A percentile compares a stretch with the other conserved stretches of the same genome.
phyloP scores from a whole-genome alignment of 2,888 invertebrate genomes.

The Platerodrilus igneus region DNA sequence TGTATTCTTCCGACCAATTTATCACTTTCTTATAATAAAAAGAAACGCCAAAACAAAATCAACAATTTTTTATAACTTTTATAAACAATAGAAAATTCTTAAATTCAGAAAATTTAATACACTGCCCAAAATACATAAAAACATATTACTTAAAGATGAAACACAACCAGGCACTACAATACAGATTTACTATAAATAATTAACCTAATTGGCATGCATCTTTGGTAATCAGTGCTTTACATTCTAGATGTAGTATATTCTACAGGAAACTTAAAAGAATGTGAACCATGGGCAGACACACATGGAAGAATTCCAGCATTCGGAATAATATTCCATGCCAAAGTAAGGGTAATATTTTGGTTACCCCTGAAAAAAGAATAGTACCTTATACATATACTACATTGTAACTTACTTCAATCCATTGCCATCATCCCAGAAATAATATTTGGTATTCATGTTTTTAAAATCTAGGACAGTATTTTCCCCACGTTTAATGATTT shows the following conservation, averaged over 20 bases:
- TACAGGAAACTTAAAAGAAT: slow-evolving; percentile 85
- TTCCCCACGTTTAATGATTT: slow-evolving; percentile 91
- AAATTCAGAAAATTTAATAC: too few relatives aligned
- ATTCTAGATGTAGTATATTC: slow-evolving; percentile 73
- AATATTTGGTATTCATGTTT: slow-evolving; percentile 96
- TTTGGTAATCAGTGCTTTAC: too few relatives aligned
- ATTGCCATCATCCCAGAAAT: slow-evolving; percentile 99
- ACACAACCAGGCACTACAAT: too few relatives aligned
- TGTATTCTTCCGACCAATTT: too few relatives aligned
- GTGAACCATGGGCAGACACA: slow-evolving; percentile 75
- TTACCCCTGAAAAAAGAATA: slow-evolving; percentile 67
- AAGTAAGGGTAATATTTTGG: slow-evolving; percentile 87
- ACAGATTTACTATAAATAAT: too few relatives aligned
- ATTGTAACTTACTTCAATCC: slow-evolving; percentile 72
- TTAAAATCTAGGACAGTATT: slow-evolving; percentile 89
- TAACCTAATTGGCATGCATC: too few relatives aligned
- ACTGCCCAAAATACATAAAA: too few relatives aligned
- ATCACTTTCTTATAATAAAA: too few relatives aligned
- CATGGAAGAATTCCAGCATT: slow-evolving; percentile 95
- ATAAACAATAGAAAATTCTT: too few relatives aligned
- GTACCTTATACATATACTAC: slow-evolving; percentile 15
- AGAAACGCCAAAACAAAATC: too few relatives aligned
- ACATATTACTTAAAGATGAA: too few relatives aligned
- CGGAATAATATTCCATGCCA: slow-evolving; percentile 98
- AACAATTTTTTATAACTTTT: too few relatives aligned